Evolutionary conservation across 2,113 vertebrate genomes (phyloP), one percentile per base, ranked within the genome.

Genomic region (Azemiops feae): DNA sequence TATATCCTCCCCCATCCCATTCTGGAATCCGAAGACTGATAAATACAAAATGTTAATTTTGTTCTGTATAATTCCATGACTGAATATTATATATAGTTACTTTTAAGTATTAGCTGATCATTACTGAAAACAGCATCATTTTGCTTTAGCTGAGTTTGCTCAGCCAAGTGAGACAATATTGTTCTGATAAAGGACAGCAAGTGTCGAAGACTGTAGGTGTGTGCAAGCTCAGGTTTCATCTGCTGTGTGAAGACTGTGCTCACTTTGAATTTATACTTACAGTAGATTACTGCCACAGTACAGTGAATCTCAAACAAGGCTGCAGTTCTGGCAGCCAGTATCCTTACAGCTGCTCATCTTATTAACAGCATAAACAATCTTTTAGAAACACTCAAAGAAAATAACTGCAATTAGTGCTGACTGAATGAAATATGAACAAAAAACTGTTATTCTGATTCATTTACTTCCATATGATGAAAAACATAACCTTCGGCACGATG

Each of bases 301-400:
- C 50, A 96, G 94, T 91, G 93, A 91, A 91, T 81, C 60, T 74
- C 47, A 45, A 94, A 94, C 94, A 94, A 94, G 94, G 95, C 94
- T 94, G 94, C 88, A 91, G 93, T 23, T 52, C 92, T 93, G 94
- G 94, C 95, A 95, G 92, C 39, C 64, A 91, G 86, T 86, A 91
- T 94, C 90, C 57, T 85, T 94, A 96, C 93, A 96, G 95, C 92
- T 95, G 95, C 95, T 96, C 91, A 94, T 93, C 94, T 95, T 97
- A 93, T 94, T 94, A 97, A 95, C 93, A 94, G 95, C 87, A 96
- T 94, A 96, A 96, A 97, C 94, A 96, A 96, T 96, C 94, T 96
- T 94, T 95, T 89, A 92, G 95, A 96, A 93, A 96, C 96, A 96
- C 94, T 89, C 94, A 95, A 96, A 96, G 96, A 96, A 94, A 92